Evolutionary conservation across 2,888 invertebrate genomes (phyloP), one percentile per base, ranked within the genome.

Genomic region (Subacronicta megacephala): DNA sequence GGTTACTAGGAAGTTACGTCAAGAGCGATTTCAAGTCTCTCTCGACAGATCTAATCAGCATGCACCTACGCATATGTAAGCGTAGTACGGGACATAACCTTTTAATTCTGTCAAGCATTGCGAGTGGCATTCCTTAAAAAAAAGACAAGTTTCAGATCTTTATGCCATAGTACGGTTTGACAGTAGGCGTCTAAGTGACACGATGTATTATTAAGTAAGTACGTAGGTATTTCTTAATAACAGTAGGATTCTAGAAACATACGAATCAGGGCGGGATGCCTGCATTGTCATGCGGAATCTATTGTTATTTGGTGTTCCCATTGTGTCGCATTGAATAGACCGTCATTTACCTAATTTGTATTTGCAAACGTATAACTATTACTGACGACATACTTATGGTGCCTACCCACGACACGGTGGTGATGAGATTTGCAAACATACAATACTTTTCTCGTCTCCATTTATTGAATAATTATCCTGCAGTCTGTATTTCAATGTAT

Each of bases 321-420:
- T 72, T 75, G 73, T 72, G 45, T 46, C 44, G 45, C 13, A n/a
- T 33, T 61, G 50, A 72, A 72, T 72, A 57, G 59, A 18, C 17
- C 33, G 53, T 61, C 64, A 54, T 59, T 64, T 58, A 67, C 67
- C 45, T 72, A 70, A 75, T 73, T 73, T 59, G 51, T 51, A 53
- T 53, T 53, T 51, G 35, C 42, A 45, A 57, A 62, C 47, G 58
- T 49, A 46, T 53, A 23, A 23, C 23, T 26, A 10, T 26, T 26
- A 26, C 26, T 26, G 26, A 26, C 26, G 3, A 23, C n/a, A n/a
- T n/a, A n/a, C n/a, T n/a, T n/a, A 20, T 62, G 64, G 41, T 49
- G 23, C 13, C n/a, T 10, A 26, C 26, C 26, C 10, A 1, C 26
- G 1, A 26, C 26, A 10, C 26, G 42, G 42, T 43, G 33, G 52